A percentile compares a stretch with the other conserved stretches of the same genome.
phyloP scores from a whole-genome alignment of 2,888 invertebrate genomes.

The Caenorhabditis plicata region DNA sequence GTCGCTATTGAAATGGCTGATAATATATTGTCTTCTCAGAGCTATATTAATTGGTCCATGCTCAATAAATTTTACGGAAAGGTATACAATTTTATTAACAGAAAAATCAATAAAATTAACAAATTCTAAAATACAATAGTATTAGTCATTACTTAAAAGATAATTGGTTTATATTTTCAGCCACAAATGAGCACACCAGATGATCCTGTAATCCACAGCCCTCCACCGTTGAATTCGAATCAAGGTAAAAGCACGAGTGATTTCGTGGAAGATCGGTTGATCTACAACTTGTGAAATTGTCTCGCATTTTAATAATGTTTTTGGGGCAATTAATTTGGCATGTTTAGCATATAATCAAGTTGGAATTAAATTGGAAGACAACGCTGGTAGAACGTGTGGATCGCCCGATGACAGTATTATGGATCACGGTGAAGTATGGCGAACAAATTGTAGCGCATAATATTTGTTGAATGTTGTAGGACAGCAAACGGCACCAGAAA shows the following conservation, averaged over 20 bases:
- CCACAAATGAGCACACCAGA: slow-evolving; percentile 61
- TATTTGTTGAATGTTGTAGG: slow-evolving; percentile 21
- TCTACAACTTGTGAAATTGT: too few species aligned
- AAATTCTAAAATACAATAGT: slow-evolving; percentile 1
- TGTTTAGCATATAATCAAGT: slow-evolving; percentile 31
- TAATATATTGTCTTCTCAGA: slow-evolving; percentile 45
- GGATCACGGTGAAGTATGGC: slow-evolving; percentile 23
- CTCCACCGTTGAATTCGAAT: slow-evolving; percentile 46
- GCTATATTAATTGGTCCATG: slow-evolving; percentile 53
- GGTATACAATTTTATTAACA: slow-evolving; percentile 12
- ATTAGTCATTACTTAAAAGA: too few species aligned
- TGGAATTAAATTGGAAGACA: slow-evolving; percentile 34
- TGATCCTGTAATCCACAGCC: slow-evolving; percentile 61
- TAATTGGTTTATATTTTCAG: slow-evolving; percentile 35
- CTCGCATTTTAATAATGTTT: not conserved
- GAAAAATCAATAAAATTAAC: not conserved
- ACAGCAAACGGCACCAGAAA: slow-evolving; percentile 55
- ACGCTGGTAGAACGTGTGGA: slow-evolving; percentile 21
- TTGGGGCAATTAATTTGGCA: not conserved
- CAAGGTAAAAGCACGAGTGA: too few species aligned
- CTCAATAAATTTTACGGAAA: slow-evolving; percentile 50
- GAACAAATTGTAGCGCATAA: not conserved
- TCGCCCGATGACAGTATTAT: slow-evolving; percentile 40
- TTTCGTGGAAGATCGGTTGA: too few species aligned
- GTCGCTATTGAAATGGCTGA: slow-evolving; percentile 39